A percentile compares a stretch with the other conserved stretches of the same genome.
Conservation (phyloP, 2,888 invertebrate genomes). For the Hydraecia micacea region DNA sequence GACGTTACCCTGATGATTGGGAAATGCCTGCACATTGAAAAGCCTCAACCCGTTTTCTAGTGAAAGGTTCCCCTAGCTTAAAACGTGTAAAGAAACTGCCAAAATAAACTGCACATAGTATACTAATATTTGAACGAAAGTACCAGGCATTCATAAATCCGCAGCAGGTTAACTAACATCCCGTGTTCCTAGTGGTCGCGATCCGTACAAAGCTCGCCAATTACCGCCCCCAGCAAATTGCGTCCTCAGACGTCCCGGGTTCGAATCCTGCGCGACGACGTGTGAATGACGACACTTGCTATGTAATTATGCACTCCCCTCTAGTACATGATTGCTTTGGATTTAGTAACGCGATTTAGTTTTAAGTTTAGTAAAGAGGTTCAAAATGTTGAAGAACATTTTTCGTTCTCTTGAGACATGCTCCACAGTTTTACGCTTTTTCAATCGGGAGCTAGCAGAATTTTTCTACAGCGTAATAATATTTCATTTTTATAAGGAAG, state of each 20-base stretch:
- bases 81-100: slow-evolving; percentile 7
- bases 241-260: slow-evolving; percentile 64
- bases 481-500: slow-evolving; percentile 18
- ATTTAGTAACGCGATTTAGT: slow-evolving; percentile 56
- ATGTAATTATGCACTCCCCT: slow-evolving; percentile 64
- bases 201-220: slow-evolving; percentile 63
- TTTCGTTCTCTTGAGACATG: slow-evolving; percentile 41
- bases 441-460: slow-evolving; percentile 12
- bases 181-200: slow-evolving; percentile 39
- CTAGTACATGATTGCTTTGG: slow-evolving; percentile 59
- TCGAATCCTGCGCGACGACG: slow-evolving; percentile 66
- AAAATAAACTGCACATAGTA: slow-evolving; percentile 11
- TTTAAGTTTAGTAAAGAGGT: slow-evolving; percentile 44
- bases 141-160: slow-evolving; percentile 52
- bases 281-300: slow-evolving; percentile 65
- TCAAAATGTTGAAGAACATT: slow-evolving; percentile 28
- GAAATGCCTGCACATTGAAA: slow-evolving; percentile 5
- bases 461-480: slow-evolving; percentile 17
- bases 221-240: slow-evolving; percentile 63
- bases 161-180: slow-evolving; percentile 54
- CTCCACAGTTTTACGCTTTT: slow-evolving; percentile 32
- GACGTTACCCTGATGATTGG: not conserved
- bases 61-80: not conserved
- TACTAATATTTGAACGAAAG: slow-evolving; percentile 37
- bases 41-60: not conserved